Evolutionary conservation across 2,888 invertebrate genomes (phyloP).

Genomic region (Rosalia funebris): DNA sequence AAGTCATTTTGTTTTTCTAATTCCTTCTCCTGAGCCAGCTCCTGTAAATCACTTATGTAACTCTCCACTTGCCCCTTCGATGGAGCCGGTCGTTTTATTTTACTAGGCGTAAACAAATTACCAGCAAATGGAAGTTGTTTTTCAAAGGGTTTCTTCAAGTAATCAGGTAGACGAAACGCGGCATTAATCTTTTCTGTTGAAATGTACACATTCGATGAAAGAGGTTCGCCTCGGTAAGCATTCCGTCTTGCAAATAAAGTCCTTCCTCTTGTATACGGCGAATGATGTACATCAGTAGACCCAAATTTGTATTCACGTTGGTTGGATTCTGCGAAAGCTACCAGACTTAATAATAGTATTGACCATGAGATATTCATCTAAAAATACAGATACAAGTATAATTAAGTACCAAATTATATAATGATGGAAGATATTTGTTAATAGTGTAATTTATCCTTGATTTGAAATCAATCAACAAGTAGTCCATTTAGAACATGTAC

Average conservation of each 20-base stretch:
- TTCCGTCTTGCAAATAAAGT: not conserved
- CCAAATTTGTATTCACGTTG: not conserved
- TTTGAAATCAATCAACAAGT: too few relatives aligned
- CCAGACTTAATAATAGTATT: not conserved
- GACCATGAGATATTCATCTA: slow-evolving; percentile 1
- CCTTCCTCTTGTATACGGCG: not conserved
- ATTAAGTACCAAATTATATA: not conserved
- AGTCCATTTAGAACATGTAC: too few relatives aligned
- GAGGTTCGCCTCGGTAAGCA: too few relatives aligned
- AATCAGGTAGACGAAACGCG: too few relatives aligned
- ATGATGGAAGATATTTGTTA: too few relatives aligned
- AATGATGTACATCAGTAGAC: not conserved
- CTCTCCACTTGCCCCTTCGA: slow-evolving; percentile 39
- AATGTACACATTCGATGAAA: too few relatives aligned
- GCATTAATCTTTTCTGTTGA: too few relatives aligned
- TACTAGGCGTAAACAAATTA: slow-evolving; percentile 45
- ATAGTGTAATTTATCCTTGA: too few relatives aligned
- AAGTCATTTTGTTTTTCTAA: slow-evolving; percentile 22
- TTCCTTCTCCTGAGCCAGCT: slow-evolving; percentile 34
- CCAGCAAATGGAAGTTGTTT: slow-evolving; percentile 29
- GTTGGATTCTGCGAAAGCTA: not conserved
- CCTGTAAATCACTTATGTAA: slow-evolving; percentile 37
- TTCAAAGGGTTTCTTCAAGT: too few relatives aligned
- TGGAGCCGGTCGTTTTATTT: slow-evolving; percentile 39
- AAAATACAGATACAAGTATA: not conserved